These are phyloP conservation scores for Diarsia brunnea DNA, from an alignment of 2,888 invertebrate species.

Conservation along the genomic window DNA sequence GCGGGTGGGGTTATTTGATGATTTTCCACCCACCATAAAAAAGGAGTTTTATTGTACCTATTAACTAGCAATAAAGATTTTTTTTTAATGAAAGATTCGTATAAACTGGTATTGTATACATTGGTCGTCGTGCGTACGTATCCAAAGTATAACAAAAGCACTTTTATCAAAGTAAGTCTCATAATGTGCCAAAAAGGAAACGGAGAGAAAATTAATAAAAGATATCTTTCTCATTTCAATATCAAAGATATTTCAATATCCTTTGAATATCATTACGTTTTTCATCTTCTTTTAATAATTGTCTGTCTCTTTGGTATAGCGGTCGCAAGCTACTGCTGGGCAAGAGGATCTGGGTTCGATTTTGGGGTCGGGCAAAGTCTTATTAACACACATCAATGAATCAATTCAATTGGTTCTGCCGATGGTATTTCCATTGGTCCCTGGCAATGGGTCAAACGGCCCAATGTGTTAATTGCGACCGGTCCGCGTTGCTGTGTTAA, in stretches of 20 bases:
- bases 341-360: not conserved
- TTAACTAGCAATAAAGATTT: too few species aligned
- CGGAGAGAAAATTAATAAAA: slow-evolving; percentile 16
- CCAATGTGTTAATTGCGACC: too few species aligned
- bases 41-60: too few species aligned
- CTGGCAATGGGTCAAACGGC: too few species aligned
- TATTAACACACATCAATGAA: not conserved
- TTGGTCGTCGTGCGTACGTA: not conserved
- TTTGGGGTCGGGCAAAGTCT: not conserved
- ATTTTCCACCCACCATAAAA: too few species aligned
- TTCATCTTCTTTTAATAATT: slow-evolving; percentile 7
- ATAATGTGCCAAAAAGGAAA: not conserved
- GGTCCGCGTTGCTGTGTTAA: too few species aligned
- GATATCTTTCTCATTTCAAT: slow-evolving; percentile 25
- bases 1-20: too few species aligned
- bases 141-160: not conserved
- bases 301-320: not conserved
- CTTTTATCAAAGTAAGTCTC: not conserved
- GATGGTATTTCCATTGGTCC: too few species aligned
- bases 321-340: not conserved
- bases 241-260: slow-evolving; percentile 27
- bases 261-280: slow-evolving; percentile 12
- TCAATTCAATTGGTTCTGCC: too few species aligned
- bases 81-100: too few species aligned
- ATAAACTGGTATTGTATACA: too few species aligned